phyloP scores from a whole-genome alignment of 2,888 invertebrate genomes.

The Thymelicus lineola region DNA sequence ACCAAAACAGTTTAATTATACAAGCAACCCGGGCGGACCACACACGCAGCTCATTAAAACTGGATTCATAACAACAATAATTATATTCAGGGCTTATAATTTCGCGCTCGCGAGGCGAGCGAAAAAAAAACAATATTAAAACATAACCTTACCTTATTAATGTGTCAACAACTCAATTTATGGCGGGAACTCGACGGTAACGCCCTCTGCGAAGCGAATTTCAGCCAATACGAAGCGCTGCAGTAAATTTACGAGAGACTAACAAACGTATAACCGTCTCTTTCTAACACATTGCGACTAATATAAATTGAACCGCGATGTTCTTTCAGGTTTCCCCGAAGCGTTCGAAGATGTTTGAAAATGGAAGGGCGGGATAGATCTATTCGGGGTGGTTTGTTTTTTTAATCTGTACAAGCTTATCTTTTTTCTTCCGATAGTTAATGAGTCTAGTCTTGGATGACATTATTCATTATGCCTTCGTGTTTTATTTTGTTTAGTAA shows the following conservation, averaged over 20 bases:
- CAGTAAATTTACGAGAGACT: constrained; percentile 47
- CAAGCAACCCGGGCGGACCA: constrained; percentile 70
- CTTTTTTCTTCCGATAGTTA: constrained; percentile 44
- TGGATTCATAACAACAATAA: constrained; percentile 77
- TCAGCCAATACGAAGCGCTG: constrained; percentile 68
- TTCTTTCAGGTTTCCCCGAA: constrained; percentile 24
- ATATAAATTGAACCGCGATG: constrained; percentile 33
- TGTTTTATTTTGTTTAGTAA: constrained; percentile 50
- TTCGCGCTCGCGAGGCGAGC: constrained; percentile 69
- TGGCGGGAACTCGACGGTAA: constrained; percentile 76
- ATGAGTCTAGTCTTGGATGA: constrained; percentile 65
- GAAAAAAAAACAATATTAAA: constrained; percentile 76
- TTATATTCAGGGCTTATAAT: constrained; percentile 80
- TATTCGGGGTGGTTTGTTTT: constrained; percentile 46
- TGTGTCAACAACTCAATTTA: constrained; percentile 86
- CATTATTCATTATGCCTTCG: constrained; percentile 75
- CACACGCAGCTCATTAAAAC: constrained; percentile 81
- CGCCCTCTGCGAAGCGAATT: constrained; percentile 72
- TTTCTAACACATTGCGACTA: constrained; percentile 48
- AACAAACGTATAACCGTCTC: constrained; percentile 56
- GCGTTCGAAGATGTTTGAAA: constrained; percentile 25
- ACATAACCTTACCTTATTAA: constrained; percentile 83
- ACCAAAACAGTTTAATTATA: constrained; percentile 70
- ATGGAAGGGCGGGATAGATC: constrained; percentile 45
- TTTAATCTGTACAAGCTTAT: constrained; percentile 45